These are phyloP conservation scores for Berghia stephanieae DNA, from an alignment of 1,140 invertebrate species.

Conservation along the genomic window DNA sequence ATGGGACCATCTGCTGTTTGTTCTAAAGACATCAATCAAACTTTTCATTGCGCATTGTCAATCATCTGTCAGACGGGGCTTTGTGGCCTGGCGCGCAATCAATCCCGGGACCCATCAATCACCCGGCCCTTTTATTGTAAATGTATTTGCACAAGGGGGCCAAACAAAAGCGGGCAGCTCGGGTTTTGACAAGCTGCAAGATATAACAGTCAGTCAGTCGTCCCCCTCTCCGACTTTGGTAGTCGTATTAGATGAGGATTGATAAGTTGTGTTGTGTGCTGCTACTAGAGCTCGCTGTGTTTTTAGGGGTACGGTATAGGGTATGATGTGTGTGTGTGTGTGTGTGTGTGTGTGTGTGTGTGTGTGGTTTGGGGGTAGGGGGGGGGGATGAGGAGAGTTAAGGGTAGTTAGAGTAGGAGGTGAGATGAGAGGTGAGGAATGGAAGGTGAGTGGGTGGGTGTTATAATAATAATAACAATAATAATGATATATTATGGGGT, in stretches of 20 bases:
- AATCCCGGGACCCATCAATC: constrained; percentile 63
- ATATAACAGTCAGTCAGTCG: constrained; percentile 55
- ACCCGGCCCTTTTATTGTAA: constrained; percentile 60
- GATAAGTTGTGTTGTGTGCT: constrained; percentile 40
- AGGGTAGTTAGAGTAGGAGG: neutral
- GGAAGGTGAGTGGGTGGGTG: neutral
- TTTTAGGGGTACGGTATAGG: neutral
- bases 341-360: neutral
- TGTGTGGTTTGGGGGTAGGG: neutral
- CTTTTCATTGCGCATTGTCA: constrained; percentile 63
- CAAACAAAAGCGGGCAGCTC: constrained; percentile 58
- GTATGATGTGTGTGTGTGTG: neutral
- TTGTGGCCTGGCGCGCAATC: constrained; percentile 61
- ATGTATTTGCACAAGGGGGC: constrained; percentile 63
- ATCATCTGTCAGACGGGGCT: constrained; percentile 64
- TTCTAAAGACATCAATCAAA: constrained; percentile 64
- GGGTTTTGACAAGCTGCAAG: constrained; percentile 53
- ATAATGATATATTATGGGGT: too few species aligned
- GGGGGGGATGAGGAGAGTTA: neutral
- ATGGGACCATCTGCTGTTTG: constrained; percentile 61
- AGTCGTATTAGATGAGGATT: constrained; percentile 49
- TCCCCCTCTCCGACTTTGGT: too few species aligned
- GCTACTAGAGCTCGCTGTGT: neutral
- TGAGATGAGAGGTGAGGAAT: neutral
- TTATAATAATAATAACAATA: neutral